A percentile compares a stretch with the other conserved stretches of the same genome.
Conservation (phyloP, 2,888 invertebrate genomes). For the Patella pellucida region DNA sequence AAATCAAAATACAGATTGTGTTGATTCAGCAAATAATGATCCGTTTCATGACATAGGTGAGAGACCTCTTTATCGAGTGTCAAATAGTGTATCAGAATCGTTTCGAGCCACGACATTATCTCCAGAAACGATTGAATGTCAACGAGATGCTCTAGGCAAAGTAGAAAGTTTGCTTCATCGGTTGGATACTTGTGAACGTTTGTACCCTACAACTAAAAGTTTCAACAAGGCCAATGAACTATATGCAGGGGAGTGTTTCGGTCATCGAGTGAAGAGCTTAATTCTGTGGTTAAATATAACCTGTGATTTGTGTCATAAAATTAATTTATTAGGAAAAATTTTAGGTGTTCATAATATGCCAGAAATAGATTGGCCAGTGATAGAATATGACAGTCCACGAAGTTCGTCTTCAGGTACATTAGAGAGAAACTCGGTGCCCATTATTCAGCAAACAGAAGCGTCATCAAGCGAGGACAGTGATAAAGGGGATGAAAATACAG, state of each 20-base stretch:
- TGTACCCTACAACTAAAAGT: slow-evolving; percentile 87
- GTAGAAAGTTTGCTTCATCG: slow-evolving; percentile 81
- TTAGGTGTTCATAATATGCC: slow-evolving; percentile 59
- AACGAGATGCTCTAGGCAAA: slow-evolving; percentile 82
- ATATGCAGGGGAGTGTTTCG: slow-evolving; percentile 78
- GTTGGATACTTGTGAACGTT: slow-evolving; percentile 82
- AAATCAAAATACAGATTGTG: slow-evolving; percentile 24
- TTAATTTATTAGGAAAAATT: slow-evolving; percentile 76
- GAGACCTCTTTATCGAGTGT: neutral
- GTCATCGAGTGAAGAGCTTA: slow-evolving; percentile 82
- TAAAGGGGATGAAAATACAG: slow-evolving; percentile 33
- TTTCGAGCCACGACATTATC: slow-evolving; percentile 51
- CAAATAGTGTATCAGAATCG: slow-evolving; percentile 37
- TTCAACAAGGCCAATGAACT: slow-evolving; percentile 83
- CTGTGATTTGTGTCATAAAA: slow-evolving; percentile 84
- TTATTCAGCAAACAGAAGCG: slow-evolving; percentile 32
- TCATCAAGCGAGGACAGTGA: slow-evolving; percentile 25
- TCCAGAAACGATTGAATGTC: slow-evolving; percentile 75
- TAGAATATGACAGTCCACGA: slow-evolving; percentile 54
- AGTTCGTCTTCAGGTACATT: slow-evolving; percentile 23
- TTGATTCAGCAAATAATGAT: neutral
- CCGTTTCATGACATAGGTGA: neutral
- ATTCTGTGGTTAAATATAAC: slow-evolving; percentile 94
- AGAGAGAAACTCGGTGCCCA: slow-evolving; percentile 49
- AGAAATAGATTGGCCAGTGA: slow-evolving; percentile 65